Evolutionary conservation across 1,140 invertebrate genomes (phyloP), one percentile per base, ranked within the genome.

Genomic region (Neotoxoptera formosana): DNA sequence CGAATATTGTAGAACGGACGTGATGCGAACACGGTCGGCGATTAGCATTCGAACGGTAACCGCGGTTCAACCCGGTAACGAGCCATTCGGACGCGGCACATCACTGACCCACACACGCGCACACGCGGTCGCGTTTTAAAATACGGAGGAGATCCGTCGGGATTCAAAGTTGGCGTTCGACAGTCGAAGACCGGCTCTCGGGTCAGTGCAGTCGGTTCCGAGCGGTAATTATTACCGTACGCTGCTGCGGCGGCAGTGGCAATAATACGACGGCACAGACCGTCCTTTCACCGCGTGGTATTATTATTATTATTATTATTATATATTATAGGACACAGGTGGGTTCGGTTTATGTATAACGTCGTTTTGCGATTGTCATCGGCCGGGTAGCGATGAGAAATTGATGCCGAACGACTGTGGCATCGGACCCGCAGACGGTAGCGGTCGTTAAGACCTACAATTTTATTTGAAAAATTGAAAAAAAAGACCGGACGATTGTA

Each of bases 161-260:
- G 34, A 30, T 36, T 41, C 89, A 36, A 56, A 53, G 51, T 76
- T 76, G n/a, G 60, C 60, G n/a, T 76, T 76, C 60, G 60, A 76
- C 60, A 76, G 60, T 17, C 60, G 60, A 76, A 90, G 89, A 90
- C 89, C 89, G 89, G 89, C 89, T 90, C 48, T 60, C 89, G 47
- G 47, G 48, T 60, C 89, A 90, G 89, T 90, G 89, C 36, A 36
- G 48, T 84, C 41, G n/a, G 83, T 84, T 45, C 89, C 47, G 25
- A 21, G 34, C 89, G 89, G 89, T 60, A 90, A 90, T 90, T 56
- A 90, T 90, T 84, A 84, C 41, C 51, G 53, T 90, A 36, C 36
- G 48, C 87, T n/a, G 23, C 83, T 36, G 81, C 81, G 81, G 34
- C 41, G 81, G 81, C 76, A 4, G 41, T 4, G 41, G 41, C 4